Percentiles rank a stretch among this genome's conserved stretches.
These are phyloP conservation scores for Menidia menidia DNA, from an alignment of 2,797 vertebrate genomes.

Conservation along the genomic window DNA sequence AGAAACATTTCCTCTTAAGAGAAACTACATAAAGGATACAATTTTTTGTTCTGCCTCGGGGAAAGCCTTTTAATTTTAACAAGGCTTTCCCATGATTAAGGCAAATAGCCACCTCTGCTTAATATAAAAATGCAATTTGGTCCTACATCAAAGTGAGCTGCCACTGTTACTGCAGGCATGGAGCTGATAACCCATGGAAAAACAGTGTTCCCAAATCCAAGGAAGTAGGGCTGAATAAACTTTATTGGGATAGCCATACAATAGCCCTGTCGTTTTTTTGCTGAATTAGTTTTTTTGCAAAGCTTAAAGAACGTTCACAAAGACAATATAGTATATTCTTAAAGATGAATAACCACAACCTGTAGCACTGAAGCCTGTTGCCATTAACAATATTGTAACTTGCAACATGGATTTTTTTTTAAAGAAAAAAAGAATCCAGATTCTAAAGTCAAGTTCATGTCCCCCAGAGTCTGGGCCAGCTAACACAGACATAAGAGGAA, in stretches of 20 bases:
- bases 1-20: neutral
- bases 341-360: neutral
- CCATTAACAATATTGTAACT: slow-evolving; percentile 25
- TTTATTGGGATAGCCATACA: neutral
- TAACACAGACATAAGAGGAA: slow-evolving; percentile 34
- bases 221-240: neutral
- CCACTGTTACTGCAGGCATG: neutral
- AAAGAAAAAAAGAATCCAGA: neutral
- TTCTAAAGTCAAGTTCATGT: slow-evolving; percentile 15
- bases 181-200: neutral
- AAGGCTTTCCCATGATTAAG: neutral
- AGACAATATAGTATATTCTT: neutral
- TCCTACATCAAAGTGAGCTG: neutral
- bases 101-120: neutral
- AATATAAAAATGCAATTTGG: neutral
- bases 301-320: neutral
- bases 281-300: neutral
- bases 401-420: neutral
- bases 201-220: neutral
- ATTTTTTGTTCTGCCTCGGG: neutral
- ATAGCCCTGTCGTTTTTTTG: neutral
- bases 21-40: neutral
- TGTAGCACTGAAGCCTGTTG: neutral
- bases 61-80: neutral
- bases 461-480: slow-evolving; percentile 21